phyloP scores from a whole-genome alignment of 2,888 invertebrate species.

The Prosapia bicincta region DNA sequence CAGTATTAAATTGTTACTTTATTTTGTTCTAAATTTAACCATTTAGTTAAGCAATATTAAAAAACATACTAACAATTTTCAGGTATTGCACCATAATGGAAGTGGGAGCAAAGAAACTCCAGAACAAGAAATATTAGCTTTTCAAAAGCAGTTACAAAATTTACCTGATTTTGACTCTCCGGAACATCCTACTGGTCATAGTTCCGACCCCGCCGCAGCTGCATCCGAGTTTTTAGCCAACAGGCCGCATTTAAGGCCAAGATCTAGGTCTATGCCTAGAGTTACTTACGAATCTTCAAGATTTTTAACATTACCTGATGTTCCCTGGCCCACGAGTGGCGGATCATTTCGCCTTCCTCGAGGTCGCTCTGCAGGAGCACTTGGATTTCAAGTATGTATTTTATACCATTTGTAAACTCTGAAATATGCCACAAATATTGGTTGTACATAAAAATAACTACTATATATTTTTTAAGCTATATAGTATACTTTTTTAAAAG shows the following conservation, averaged over 20 bases:
- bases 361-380: slow-evolving; percentile 43
- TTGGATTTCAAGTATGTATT: slow-evolving; percentile 39
- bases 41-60: no score
- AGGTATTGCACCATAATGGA: slow-evolving; percentile 28
- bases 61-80: no score
- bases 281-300: slow-evolving; percentile 47
- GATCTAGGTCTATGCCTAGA: slow-evolving; percentile 49
- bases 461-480: no score
- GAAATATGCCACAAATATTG: no score
- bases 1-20: no score
- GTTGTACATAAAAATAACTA: no score
- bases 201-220: slow-evolving; percentile 40
- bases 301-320: slow-evolving; percentile 44
- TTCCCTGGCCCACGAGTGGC: slow-evolving; percentile 39
- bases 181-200: slow-evolving; percentile 41
- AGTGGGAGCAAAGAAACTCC: slow-evolving; percentile 43
- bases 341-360: slow-evolving; percentile 40
- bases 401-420: no score
- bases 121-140: slow-evolving; percentile 52
- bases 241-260: slow-evolving; percentile 45
- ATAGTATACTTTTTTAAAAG: no score
- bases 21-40: no score
- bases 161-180: slow-evolving; percentile 50
- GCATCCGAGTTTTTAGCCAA: slow-evolving; percentile 40
- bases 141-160: slow-evolving; percentile 56